A percentile compares a stretch with the other conserved stretches of the same genome.
Conservation (phyloP, 2,113 vertebrate species). For the Melierax canorus region DNA sequence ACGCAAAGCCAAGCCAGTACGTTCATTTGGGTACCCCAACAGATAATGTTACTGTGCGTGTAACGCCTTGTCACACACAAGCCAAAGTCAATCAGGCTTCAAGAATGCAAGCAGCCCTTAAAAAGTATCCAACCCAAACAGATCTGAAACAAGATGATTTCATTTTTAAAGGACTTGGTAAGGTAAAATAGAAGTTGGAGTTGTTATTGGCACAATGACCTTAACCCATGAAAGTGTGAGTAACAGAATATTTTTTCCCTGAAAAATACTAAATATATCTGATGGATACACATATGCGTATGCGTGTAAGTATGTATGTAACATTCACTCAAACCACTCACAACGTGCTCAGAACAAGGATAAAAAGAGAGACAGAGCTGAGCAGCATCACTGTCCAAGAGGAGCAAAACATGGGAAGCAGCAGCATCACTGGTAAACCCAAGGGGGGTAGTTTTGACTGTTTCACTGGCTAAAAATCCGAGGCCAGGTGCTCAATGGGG, state of each 20-base stretch:
- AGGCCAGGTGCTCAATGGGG: not conserved
- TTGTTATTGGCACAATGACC: not conserved
- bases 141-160: not conserved
- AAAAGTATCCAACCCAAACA: not conserved
- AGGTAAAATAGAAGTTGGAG: not conserved
- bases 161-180: not conserved
- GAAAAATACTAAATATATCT: not conserved
- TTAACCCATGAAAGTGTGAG: not conserved
- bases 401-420: not conserved
- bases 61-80: not conserved
- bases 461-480: not conserved
- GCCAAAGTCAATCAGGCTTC: conserved; percentile 3
- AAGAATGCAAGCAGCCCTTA: not conserved
- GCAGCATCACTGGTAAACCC: not conserved
- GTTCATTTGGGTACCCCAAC: not conserved
- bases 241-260: not conserved
- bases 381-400: not conserved
- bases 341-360: not conserved
- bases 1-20: not conserved
- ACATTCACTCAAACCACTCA: not conserved
- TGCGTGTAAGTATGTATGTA: not conserved
- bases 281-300: rapidly evolving
- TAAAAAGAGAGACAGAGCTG: not conserved
- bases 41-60: not conserved
- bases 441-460: rapidly evolving